Percentiles rank a stretch among this genome's conserved stretches.
These are phyloP conservation scores for Procavia capensis DNA, from an alignment of 2,113 vertebrate species.

Conservation along the genomic window DNA sequence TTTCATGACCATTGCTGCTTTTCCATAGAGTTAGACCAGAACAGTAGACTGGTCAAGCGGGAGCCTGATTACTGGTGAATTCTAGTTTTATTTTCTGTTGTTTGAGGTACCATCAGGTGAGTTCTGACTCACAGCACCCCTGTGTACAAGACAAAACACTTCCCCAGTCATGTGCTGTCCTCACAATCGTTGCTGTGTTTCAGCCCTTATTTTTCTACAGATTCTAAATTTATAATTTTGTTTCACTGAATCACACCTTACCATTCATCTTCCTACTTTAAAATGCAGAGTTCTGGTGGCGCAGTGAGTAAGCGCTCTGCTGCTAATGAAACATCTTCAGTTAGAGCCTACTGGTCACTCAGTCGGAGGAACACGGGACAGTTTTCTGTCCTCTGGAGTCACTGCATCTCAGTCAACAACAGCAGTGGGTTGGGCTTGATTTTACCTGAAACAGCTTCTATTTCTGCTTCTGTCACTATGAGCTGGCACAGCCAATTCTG, in stretches of 20 bases:
- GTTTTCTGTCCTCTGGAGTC: background rate
- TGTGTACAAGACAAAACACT: no score
- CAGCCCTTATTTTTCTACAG: background rate
- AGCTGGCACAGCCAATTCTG: background rate
- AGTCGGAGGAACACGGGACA: background rate
- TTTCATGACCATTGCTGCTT: background rate
- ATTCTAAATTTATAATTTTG: background rate
- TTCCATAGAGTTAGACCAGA: background rate
- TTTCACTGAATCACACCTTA: background rate
- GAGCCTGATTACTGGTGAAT: background rate
- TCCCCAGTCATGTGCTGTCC: no score
- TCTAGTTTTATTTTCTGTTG: no score
- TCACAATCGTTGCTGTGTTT: no score
- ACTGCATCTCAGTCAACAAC: background rate
- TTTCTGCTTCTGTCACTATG: background rate
- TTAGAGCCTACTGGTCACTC: background rate
- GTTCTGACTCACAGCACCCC: no score
- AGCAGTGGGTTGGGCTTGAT: background rate
- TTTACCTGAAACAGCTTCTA: background rate
- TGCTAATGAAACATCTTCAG: background rate
- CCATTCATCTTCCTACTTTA: conserved; percentile 15
- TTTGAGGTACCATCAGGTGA: no score
- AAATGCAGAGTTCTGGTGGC: background rate
- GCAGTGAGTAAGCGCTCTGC: background rate
- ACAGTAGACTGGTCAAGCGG: background rate